Percentiles rank a stretch among this genome's conserved stretches.
These are phyloP conservation scores for Amphipoea lucens DNA, from an alignment of 2,888 invertebrate genomes.

Conservation along the genomic window DNA sequence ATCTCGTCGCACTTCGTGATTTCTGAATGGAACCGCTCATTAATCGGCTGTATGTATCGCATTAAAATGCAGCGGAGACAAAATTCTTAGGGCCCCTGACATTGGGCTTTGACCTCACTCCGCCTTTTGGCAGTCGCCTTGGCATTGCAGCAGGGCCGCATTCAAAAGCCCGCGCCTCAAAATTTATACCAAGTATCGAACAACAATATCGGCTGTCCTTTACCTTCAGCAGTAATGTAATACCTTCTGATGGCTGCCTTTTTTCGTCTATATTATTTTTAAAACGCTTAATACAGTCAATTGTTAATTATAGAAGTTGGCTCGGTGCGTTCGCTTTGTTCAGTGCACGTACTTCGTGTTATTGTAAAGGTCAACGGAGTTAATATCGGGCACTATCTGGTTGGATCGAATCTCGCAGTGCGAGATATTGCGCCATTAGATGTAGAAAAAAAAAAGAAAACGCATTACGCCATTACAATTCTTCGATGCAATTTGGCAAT, in stretches of 20 bases:
- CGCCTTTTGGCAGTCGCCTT: constrained; percentile 88
- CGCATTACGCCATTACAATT: constrained; percentile 49
- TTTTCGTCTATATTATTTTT: constrained; percentile 72
- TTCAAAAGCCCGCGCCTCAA: constrained; percentile 77
- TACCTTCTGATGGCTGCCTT: constrained; percentile 45
- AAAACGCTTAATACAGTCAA: constrained; percentile 64
- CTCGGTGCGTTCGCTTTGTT: constrained; percentile 69
- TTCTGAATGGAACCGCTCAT: constrained; percentile 49
- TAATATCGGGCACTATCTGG: constrained; percentile 66
- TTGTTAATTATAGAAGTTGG: constrained; percentile 73
- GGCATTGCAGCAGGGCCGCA: constrained; percentile 86
- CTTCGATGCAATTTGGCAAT: constrained; percentile 45
- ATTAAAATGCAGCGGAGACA: constrained; percentile 74
- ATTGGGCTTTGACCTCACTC: constrained; percentile 85
- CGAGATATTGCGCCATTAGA: constrained; percentile 61
- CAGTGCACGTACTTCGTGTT: constrained; percentile 63
- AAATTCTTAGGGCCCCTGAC: constrained; percentile 89
- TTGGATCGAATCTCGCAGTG: constrained; percentile 59
- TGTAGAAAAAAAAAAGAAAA: constrained; percentile 51
- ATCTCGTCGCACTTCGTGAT: constrained; percentile 12
- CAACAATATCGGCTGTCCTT: constrained; percentile 62
- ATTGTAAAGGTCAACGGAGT: constrained; percentile 69
- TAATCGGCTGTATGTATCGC: constrained; percentile 51
- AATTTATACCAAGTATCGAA: constrained; percentile 71
- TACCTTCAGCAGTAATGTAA: constrained; percentile 59